Base-by-base conservation (phyloP, 2,888 invertebrate genomes). In the Periphyllus acericola region DNA sequence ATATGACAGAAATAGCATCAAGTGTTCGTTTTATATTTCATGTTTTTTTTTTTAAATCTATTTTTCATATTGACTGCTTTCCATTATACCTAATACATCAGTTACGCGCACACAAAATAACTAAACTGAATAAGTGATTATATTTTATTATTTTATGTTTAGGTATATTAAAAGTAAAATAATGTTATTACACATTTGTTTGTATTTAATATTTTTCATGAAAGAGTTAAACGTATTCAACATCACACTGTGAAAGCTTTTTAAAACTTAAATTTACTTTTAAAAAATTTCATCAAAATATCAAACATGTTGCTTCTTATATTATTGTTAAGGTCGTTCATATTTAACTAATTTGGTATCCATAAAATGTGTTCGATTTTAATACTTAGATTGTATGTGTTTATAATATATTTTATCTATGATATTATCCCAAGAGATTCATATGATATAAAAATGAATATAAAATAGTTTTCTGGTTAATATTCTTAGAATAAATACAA, bases 61-160 rank as follows among this genome's bases (percentile, higher is more conserved):
- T 68, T 32, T 83, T 71, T 82, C 25, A 29, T 74, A 60, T 80
- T 68, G 32, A 68, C 29, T 46, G 66, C n/a, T 84, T 76, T 84
- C 76, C 84, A 84, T 84, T 83, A 46, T 46, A n/a, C n/a, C n/a
- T n/a, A 75, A 83, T 75, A 66, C 60, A 32, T 84, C 76, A 84
- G 84, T 84, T 83, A 66, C 36, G 74, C n/a, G 25, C 46, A 32
- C 29, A 32, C 25, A 76, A 84, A 84, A 84, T 84, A 32, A 76
- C 76, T 75, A 60, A 83, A 83, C 29, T 83, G n/a, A n/a, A n/a
- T 66, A 75, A 55, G 25, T 74, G 74, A 74, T 82, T 83, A 83
- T 36, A 74, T 36, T 36, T 74, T n/a, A 46, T n/a, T 46, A 11
- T 46, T 82, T n/a, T 72, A 52, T 17, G 5, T 5, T 9, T 46